Base-by-base conservation (phyloP, 2,888 invertebrate genomes). In the Oscheius myriophilus region DNA sequence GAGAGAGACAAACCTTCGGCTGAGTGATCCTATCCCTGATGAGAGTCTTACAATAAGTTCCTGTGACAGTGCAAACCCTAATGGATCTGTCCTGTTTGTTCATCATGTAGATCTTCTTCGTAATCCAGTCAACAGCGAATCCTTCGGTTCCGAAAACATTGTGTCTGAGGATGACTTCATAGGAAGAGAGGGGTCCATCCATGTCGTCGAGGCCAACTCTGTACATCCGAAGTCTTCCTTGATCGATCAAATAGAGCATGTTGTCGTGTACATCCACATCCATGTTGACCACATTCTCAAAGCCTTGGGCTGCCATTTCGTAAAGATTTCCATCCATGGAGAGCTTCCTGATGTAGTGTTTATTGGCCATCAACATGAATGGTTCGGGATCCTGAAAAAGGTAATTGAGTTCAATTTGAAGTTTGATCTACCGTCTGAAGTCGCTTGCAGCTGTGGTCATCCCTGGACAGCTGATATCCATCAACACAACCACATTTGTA, bases 131-230 rank as follows among this genome's bases (percentile, higher is more conserved):
- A 11, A 98, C 90, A 0, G 96, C 93, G 55, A 98, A 92, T 12
- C 97, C 97, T 89, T 98, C 97, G n/a, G 98, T 90, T 1, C 96
- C 96, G 83, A 95, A 93, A 0, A 94, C 94, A 86, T 96, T 95
- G 85, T 96, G 95, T 53, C 93, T 90, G 53, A 96, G 92, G 0
- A 96, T 91, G 0, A 93, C 91, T 88, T 95, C 93, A 0, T 91
- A 91, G 12, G 88, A 88, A 3, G 87, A 80, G 7, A 79, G 65
- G 41, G 83, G 78, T 0, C 74, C 73, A 54, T 82, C 83, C 73
- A 83, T 75, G n/a, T 82, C 78, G 41, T 78, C 81, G 46, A 83
- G 61, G 4, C 72, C 68, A 42, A 87, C 79, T 18, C 87, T 71
- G 46, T 81, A 75, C 46, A 87, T 71, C 26, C 86, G 75, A 52